Evolutionary conservation across 2,113 vertebrate genomes (phyloP).

Genomic region (Corydoras sp.): DNA sequence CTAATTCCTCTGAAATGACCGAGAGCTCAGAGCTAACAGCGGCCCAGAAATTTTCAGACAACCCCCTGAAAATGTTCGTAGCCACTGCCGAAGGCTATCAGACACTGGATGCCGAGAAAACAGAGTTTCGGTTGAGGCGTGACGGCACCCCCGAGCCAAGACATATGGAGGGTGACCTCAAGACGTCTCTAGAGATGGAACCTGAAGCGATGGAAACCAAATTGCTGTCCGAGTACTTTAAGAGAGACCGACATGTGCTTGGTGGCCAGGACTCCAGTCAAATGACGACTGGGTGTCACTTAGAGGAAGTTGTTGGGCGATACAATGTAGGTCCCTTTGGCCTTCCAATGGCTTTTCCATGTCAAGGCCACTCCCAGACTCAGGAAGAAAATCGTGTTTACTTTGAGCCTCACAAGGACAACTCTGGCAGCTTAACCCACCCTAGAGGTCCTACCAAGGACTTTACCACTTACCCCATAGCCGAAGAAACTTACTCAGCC

Average conservation of each 20-base stretch:
- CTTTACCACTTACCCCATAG: slow-evolving; percentile 65
- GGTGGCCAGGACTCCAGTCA: slow-evolving; percentile 63
- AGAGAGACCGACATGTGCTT: slow-evolving; percentile 83
- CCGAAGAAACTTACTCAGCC: slow-evolving; percentile 69
- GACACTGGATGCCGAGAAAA: slow-evolving; percentile 77
- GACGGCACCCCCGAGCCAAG: slow-evolving; percentile 59
- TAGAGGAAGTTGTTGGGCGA: slow-evolving; percentile 73
- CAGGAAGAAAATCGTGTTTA: slow-evolving; percentile 55
- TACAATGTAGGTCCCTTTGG: slow-evolving; percentile 56
- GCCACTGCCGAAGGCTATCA: slow-evolving; percentile 81
- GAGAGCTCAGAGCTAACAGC: slow-evolving; percentile 91
- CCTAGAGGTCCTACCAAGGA: slow-evolving; percentile 66
- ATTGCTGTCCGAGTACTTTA: slow-evolving; percentile 93
- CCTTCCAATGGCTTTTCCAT: slow-evolving; percentile 49
- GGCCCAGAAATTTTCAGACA: slow-evolving; percentile 88
- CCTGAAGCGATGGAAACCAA: slow-evolving; percentile 98
- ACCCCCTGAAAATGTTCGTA: slow-evolving; percentile 80
- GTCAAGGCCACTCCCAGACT: slow-evolving; percentile 77
- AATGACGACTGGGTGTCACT: slow-evolving; percentile 64
- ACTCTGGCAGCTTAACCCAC: slow-evolving; percentile 51
- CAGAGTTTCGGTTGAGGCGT: slow-evolving; percentile 66
- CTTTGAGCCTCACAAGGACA: slow-evolving; percentile 84
- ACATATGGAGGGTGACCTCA: slow-evolving; percentile 68
- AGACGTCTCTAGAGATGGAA: slow-evolving; percentile 86
- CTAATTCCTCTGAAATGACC: slow-evolving; percentile 99